Base-by-base conservation (phyloP, 2,888 invertebrate species). In the Dusona sp. region DNA sequence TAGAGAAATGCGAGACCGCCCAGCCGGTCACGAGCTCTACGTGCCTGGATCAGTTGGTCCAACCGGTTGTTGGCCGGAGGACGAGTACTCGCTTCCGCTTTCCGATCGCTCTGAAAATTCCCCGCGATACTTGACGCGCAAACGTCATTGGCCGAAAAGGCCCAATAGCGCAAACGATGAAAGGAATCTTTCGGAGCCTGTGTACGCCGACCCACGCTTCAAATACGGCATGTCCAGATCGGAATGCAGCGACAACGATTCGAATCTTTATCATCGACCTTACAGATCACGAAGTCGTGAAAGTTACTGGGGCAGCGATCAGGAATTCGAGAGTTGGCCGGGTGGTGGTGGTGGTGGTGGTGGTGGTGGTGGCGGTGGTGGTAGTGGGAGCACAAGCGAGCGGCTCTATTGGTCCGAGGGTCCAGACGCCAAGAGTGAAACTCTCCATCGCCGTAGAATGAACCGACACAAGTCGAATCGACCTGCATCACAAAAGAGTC, bases 91-190 rank as follows among this genome's bases (percentile, higher is more conserved):
- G 0, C 89, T 91, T 11, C 70, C 84, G 13, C n/a, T 82, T 11
- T 19, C 81, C 65, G 91, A 94, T n/a, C 90, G 92, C n/a, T 89
- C 90, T 0, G 94, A 94, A 64, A 93, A 93, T 45, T 92, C 93
- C 0, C 92, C 92, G 25, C 92, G 92, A 79, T 94, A 92, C 87
- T 88, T 90, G 25, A 89, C 90, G 3, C 90, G 92, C n/a, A 94
- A 93, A 67, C 90, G 92, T 73, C 92, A 92, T 67, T 94, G 93
- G 93, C 94, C 93, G 0, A 94, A 93, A 80, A 91, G 93, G 68
- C 94, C 94, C 0, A 94, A 94, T 84, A 93, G 94, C 82, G 94
- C 94, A 1, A 94, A 93, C 80, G 94, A 94, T 22, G 94, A 93
- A 19, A 91, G 93, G 38, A 93, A 91, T 79, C 68, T 88, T 57